Evolutionary conservation across 2,113 vertebrate species (phyloP).

Genomic region (Menura novaehollandiae): DNA sequence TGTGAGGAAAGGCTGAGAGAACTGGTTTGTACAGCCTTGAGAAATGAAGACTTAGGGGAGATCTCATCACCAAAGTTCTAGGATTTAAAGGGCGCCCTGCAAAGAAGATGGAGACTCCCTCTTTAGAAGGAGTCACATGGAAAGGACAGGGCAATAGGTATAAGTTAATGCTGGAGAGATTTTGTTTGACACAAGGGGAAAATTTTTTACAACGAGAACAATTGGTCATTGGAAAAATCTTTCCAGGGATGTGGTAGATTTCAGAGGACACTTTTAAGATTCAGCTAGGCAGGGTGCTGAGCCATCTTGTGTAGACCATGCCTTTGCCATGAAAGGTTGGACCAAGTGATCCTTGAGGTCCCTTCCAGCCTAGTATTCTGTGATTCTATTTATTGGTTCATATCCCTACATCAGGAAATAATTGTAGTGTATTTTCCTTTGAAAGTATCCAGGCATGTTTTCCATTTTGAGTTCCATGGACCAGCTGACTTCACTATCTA

Average conservation of each 20-base stretch:
- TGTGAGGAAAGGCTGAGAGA: not conserved
- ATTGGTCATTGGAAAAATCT: not conserved
- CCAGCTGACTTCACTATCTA: not conserved
- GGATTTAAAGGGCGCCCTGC: too few species aligned
- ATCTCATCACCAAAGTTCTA: not conserved
- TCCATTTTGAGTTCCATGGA: not conserved
- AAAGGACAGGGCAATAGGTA: not conserved
- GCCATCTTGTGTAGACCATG: not conserved
- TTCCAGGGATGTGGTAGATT: not conserved
- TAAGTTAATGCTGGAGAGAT: not conserved
- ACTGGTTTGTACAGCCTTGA: not conserved
- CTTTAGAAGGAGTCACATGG: not conserved
- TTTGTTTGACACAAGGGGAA: not conserved
- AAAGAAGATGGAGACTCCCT: not conserved
- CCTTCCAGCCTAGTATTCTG: not conserved
- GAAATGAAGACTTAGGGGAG: not conserved
- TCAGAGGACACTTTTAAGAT: not conserved
- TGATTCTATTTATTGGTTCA: not conserved
- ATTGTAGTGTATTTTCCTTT: not conserved
- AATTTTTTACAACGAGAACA: not conserved
- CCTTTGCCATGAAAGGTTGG: fast-evolving
- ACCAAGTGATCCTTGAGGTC: not conserved
- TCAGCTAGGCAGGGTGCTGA: not conserved
- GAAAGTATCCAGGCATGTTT: not conserved
- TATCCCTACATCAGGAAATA: not conserved